Conservation (phyloP, 1,140 invertebrate species). For the Gyrodactylus bullatarudis region DNA sequence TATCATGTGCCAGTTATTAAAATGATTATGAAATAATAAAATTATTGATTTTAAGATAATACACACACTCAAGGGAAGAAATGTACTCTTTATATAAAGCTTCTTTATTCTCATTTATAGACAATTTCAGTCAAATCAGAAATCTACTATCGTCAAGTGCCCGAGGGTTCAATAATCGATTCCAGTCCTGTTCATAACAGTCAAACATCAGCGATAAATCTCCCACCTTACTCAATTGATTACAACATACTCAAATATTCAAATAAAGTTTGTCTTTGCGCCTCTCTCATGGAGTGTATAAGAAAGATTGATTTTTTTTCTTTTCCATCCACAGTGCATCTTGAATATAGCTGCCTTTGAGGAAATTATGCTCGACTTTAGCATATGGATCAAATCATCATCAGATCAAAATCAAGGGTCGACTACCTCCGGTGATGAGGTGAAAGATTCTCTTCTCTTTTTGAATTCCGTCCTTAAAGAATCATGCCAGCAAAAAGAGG, state of each 20-base stretch:
- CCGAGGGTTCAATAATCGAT: neutral
- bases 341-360: neutral
- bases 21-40: too few relatives aligned
- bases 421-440: neutral
- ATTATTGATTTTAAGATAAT: too few relatives aligned
- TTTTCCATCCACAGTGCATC: neutral
- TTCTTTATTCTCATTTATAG: neutral
- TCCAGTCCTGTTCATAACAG: neutral
- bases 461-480: neutral
- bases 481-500: neutral
- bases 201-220: neutral
- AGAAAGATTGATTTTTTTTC: too few relatives aligned
- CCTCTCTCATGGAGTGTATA: neutral
- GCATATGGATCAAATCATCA: neutral
- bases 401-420: neutral
- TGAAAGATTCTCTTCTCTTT: neutral
- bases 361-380: neutral
- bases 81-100: too few relatives aligned
- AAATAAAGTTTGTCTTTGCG: neutral
- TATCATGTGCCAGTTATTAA: too few relatives aligned
- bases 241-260: neutral
- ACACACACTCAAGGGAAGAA: too few relatives aligned
- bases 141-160: neutral
- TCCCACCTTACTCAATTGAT: neutral
- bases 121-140: neutral